Percentiles rank a stretch among this genome's conserved stretches.
phyloP scores from a whole-genome alignment of 2,113 vertebrate species.

The Ochotona princeps region DNA sequence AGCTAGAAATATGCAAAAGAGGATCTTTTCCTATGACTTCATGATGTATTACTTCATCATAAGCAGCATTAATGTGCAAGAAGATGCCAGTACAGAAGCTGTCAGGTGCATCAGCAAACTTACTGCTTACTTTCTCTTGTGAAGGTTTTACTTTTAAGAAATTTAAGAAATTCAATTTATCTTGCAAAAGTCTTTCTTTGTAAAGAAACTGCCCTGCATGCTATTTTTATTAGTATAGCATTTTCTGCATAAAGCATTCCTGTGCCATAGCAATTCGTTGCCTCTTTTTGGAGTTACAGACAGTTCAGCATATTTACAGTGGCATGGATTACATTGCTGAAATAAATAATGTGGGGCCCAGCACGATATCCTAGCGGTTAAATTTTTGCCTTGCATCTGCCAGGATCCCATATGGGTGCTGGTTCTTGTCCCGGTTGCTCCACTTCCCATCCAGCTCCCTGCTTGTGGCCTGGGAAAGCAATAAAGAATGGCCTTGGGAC shows the following conservation, averaged over 20 bases:
- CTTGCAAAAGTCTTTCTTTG: slow-evolving; percentile 55
- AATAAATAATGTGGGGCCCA: background rate
- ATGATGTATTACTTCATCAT: background rate
- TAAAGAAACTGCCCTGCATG: background rate
- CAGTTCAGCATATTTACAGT: slow-evolving; percentile 22
- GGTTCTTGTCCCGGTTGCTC: no score
- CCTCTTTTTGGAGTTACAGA: slow-evolving; percentile 18
- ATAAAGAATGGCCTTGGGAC: no score
- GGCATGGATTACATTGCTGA: slow-evolving; percentile 13
- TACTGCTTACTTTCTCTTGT: background rate
- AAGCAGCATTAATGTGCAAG: slow-evolving; percentile 11
- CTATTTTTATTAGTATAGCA: slow-evolving; percentile 16
- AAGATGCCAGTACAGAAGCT: slow-evolving; percentile 9
- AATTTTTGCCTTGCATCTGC: no score
- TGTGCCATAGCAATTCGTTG: slow-evolving; percentile 28
- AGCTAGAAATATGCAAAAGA: slow-evolving; percentile 46
- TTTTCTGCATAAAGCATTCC: slow-evolving; percentile 23
- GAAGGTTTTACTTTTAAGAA: slow-evolving; percentile 57
- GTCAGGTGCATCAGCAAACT: slow-evolving; percentile 27
- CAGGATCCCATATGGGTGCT: no score
- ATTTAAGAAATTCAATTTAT: slow-evolving; percentile 4
- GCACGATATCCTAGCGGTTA: no score
- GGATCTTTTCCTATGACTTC: background rate
- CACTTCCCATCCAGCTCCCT: no score
- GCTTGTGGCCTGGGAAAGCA: no score